phyloP scores from a whole-genome alignment of 2,888 invertebrate species.

The Eustalomyia histrio region DNA sequence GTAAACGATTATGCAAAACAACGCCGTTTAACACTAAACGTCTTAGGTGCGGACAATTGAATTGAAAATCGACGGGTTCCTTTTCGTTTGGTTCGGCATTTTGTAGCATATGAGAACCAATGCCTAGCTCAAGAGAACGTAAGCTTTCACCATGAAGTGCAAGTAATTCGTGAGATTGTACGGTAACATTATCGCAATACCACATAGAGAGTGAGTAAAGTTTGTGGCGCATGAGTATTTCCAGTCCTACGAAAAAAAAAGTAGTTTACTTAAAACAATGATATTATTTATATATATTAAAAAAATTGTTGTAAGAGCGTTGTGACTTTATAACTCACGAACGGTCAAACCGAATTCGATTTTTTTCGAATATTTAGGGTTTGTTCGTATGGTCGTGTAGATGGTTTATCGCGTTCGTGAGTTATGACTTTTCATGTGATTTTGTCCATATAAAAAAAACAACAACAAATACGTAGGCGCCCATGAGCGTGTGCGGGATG shows the following conservation, averaged over 20 bases:
- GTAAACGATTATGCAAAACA: slow-evolving; percentile 76
- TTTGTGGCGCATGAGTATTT: slow-evolving; percentile 86
- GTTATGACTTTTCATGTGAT: too few relatives aligned
- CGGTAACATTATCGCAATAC: slow-evolving; percentile 86
- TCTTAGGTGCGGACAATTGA: slow-evolving; percentile 78
- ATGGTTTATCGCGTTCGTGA: too few relatives aligned
- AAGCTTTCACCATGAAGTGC: slow-evolving; percentile 86
- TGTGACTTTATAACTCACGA: too few relatives aligned
- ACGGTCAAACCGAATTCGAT: too few relatives aligned
- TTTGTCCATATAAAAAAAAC: too few relatives aligned
- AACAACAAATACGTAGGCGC: too few relatives aligned
- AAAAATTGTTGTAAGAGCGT: too few relatives aligned
- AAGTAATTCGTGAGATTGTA: slow-evolving; percentile 84
- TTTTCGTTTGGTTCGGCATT: slow-evolving; percentile 80
- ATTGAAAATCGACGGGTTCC: slow-evolving; percentile 83
- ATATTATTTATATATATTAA: too few relatives aligned
- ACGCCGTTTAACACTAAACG: slow-evolving; percentile 78
- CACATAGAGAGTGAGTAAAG: slow-evolving; percentile 87
- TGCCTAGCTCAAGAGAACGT: slow-evolving; percentile 85
- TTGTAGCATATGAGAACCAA: slow-evolving; percentile 83
- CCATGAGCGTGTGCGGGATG: too few relatives aligned
- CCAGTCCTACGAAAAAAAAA: slow-evolving; percentile 79
- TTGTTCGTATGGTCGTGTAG: too few relatives aligned
- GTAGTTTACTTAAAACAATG: neutral
- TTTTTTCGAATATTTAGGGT: too few relatives aligned